phyloP scores from a whole-genome alignment of 2,888 invertebrate genomes.

The Leucania comma region DNA sequence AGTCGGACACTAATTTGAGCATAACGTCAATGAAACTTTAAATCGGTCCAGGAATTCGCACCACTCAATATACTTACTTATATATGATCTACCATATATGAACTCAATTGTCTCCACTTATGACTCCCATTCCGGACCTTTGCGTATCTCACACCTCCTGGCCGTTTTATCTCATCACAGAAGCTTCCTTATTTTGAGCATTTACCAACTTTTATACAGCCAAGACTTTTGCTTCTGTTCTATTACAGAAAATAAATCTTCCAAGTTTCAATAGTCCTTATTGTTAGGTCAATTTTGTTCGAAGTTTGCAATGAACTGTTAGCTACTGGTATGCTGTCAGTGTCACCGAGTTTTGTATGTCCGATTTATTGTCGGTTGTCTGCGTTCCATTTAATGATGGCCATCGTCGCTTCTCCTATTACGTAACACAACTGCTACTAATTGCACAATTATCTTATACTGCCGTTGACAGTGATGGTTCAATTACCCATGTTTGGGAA shows the following conservation, averaged over 20 bases:
- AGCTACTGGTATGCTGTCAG: background rate
- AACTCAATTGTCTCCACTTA: too few relatives aligned
- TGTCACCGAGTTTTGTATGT: background rate
- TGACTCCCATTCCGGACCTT: too few relatives aligned
- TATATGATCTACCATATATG: too few relatives aligned
- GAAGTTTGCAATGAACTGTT: background rate
- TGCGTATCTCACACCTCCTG: too few relatives aligned
- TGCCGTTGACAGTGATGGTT: constrained; percentile 68
- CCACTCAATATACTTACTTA: too few relatives aligned
- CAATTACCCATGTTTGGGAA: constrained; percentile 65
- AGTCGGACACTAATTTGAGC: constrained; percentile 31
- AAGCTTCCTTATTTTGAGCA: too few relatives aligned
- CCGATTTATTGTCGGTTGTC: constrained; percentile 14
- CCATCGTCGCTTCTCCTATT: constrained; percentile 58
- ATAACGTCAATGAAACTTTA: background rate
- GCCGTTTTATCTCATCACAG: too few relatives aligned
- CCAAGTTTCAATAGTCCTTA: background rate
- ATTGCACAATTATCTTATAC: constrained; percentile 74
- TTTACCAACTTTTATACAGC: too few relatives aligned
- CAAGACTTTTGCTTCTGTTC: too few relatives aligned
- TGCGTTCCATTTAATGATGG: constrained; percentile 36
- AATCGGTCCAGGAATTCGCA: background rate
- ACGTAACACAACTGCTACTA: constrained; percentile 68
- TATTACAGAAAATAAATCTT: too few relatives aligned
- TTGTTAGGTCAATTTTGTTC: background rate